These are phyloP conservation scores for Notarius lentiginosus DNA, from an alignment of 2,113 vertebrate species.

Conservation along the genomic window DNA sequence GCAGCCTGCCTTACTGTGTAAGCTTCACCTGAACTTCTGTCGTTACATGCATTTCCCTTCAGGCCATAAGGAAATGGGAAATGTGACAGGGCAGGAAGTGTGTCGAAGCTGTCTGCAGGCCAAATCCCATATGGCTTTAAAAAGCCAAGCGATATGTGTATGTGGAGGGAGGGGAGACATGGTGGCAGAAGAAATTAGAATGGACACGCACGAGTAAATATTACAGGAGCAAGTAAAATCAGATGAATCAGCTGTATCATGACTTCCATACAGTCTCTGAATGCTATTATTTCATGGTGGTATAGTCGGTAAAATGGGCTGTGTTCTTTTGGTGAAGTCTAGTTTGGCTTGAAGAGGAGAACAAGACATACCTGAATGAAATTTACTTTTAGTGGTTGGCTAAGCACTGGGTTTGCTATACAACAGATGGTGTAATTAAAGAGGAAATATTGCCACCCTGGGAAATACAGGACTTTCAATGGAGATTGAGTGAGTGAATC, in stretches of 20 bases:
- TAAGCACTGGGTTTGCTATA: slow-evolving; percentile 66
- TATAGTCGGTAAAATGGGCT: background rate
- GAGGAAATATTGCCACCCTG: slow-evolving; percentile 57
- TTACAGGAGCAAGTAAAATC: slow-evolving; percentile 22
- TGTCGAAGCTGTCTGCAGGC: slow-evolving; percentile 48
- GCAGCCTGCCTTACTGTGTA: slow-evolving; percentile 43
- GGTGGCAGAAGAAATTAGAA: slow-evolving; percentile 28
- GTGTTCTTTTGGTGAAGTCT: background rate
- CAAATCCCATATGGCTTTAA: slow-evolving; percentile 47
- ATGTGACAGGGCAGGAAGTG: slow-evolving; percentile 35
- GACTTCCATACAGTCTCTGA: background rate
- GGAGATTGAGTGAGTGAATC: slow-evolving; percentile 64
- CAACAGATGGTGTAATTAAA: slow-evolving; percentile 73
- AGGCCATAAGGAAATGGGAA: slow-evolving; percentile 48
- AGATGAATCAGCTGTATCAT: slow-evolving; percentile 1
- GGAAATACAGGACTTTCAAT: slow-evolving; percentile 63
- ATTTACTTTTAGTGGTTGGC: slow-evolving; percentile 56
- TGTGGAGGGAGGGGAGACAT: slow-evolving; percentile 1
- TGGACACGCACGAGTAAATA: slow-evolving; percentile 19
- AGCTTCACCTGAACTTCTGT: slow-evolving; percentile 49
- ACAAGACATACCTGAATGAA: slow-evolving; percentile 42
- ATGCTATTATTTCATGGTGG: background rate
- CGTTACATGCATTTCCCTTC: slow-evolving; percentile 43
- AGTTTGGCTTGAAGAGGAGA: slow-evolving; percentile 36
- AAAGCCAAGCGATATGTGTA: slow-evolving; percentile 36